A percentile compares a stretch with the other conserved stretches of the same genome.
These are phyloP conservation scores for Dinoponera quadriceps DNA, from an alignment of 1,140 invertebrate genomes.

Conservation along the genomic window DNA sequence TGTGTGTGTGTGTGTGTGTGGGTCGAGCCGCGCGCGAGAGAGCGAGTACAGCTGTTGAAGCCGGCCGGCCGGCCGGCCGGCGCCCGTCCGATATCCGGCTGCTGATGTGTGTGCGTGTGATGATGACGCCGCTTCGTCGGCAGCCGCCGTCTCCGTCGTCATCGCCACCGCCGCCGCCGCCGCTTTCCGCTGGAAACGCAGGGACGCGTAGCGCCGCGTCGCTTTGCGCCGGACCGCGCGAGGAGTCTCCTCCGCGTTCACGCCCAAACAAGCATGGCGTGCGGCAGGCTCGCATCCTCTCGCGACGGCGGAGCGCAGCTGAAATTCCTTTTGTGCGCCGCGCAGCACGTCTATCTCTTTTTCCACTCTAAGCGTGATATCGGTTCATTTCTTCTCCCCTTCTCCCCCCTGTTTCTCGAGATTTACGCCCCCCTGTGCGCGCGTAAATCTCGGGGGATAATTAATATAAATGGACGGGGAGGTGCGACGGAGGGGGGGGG, in stretches of 20 bases:
- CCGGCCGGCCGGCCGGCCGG: slow-evolving; percentile 72
- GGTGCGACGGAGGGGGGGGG: no score
- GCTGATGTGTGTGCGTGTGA: slow-evolving; percentile 19
- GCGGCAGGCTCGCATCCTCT: slow-evolving; percentile 33
- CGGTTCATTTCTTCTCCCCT: background rate
- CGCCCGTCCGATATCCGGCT: slow-evolving; percentile 50
- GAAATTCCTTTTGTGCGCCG: slow-evolving; percentile 41
- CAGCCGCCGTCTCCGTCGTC: background rate
- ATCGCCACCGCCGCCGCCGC: slow-evolving; percentile 20
- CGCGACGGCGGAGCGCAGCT: slow-evolving; percentile 8
- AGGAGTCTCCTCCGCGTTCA: slow-evolving; percentile 68
- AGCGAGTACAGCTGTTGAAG: slow-evolving; percentile 70
- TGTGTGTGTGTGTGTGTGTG: slow-evolving; percentile 37
- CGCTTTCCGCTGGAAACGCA: no score
- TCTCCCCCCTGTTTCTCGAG: no score
- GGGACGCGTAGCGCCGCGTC: slow-evolving; percentile 3
- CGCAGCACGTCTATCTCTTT: slow-evolving; percentile 1
- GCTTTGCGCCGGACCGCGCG: slow-evolving; percentile 44
- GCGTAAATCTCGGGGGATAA: no score
- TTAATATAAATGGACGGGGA: no score
- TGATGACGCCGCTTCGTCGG: slow-evolving; percentile 20
- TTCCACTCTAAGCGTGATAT: slow-evolving; percentile 36
- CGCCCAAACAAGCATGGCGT: slow-evolving; percentile 75
- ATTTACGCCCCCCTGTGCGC: no score
- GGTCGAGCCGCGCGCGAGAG: slow-evolving; percentile 47